These are phyloP conservation scores for Diadegma fenestrale DNA, from an alignment of 2,888 invertebrate genomes.

Conservation along the genomic window DNA sequence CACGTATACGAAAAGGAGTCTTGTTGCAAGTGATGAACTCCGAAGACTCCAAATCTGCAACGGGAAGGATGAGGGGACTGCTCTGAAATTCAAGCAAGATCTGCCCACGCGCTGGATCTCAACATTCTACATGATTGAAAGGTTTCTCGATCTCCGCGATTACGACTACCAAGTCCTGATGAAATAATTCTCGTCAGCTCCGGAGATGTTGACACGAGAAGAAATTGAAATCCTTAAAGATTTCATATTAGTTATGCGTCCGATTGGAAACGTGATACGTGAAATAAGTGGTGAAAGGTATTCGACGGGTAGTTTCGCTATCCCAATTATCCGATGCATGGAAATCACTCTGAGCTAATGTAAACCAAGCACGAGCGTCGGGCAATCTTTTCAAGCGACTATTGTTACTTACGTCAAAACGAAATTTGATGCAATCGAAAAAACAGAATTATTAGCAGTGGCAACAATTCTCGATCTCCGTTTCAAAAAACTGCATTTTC, in stretches of 20 bases:
- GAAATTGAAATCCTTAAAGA: constrained; percentile 64
- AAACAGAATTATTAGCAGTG: constrained; percentile 49
- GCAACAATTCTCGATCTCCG: constrained; percentile 70
- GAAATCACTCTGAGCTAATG: neutral
- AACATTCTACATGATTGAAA: constrained; percentile 59
- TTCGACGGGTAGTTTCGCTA: constrained; percentile 69
- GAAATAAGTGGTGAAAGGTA: constrained; percentile 69
- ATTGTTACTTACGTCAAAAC: constrained; percentile 39
- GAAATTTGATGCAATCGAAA: constrained; percentile 45
- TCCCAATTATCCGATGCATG: constrained; percentile 67
- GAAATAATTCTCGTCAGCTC: constrained; percentile 60
- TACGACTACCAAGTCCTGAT: constrained; percentile 60
- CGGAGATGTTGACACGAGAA: constrained; percentile 64
- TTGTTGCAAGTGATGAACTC: constrained; percentile 65
- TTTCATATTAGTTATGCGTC: constrained; percentile 56
- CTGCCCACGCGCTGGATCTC: constrained; percentile 29
- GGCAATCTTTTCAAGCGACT: neutral
- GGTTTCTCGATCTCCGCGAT: constrained; percentile 59
- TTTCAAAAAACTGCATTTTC: constrained; percentile 70
- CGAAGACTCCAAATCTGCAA: constrained; percentile 58
- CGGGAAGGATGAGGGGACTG: constrained; percentile 64
- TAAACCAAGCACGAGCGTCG: constrained; percentile 35
- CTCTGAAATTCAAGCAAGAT: constrained; percentile 62
- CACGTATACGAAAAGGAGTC: constrained; percentile 60
- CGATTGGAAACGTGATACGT: constrained; percentile 66